Evolutionary conservation across 2,888 invertebrate genomes (phyloP), one percentile per base, ranked within the genome.

Genomic region (Doris montereyensis): DNA sequence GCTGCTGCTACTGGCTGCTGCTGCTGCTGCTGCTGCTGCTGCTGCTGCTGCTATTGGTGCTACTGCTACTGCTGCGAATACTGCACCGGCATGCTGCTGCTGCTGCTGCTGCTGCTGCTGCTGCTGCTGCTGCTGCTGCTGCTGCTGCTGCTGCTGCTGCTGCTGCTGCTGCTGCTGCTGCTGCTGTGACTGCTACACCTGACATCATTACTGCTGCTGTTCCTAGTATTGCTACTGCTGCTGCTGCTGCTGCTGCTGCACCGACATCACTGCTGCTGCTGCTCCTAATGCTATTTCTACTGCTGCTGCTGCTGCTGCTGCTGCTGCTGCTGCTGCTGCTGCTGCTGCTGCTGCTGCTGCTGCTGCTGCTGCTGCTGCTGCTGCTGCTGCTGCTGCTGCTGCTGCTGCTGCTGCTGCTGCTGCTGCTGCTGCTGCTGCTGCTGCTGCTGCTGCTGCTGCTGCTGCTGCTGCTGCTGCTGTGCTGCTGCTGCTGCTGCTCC

Each of bases 331-430:
- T 13, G n/a, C 74, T 74, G 30, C 30, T 58, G 17, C 74, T 73
- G 57, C 73, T 73, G 13, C 57, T 28, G 28, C 58, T 30, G 28
- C 58, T 58, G 13, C 73, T 57, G n/a, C 73, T 73, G 28, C 73
- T 73, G n/a, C 62, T 62, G n/a, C 62, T 62, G n/a, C 62, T 62
- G n/a, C 62, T 62, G n/a, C 62, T 62, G n/a, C 62, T 62, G n/a
- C 62, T 62, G n/a, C 62, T 62, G n/a, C 62, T 62, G n/a, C 62
- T 62, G n/a, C 62, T 62, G n/a, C 62, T n/a, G n/a, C 24, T 21
- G n/a, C 17, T n/a, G n/a, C 17, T 13, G n/a, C 17, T n/a, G n/a
- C 17, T 21, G 5, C 62, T 24, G n/a, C 62, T n/a, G n/a, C 62
- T 62, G n/a, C 62, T 21, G n/a, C 62, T n/a, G 5, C 62, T 17